A percentile compares a stretch with the other conserved stretches of the same genome.
Evolutionary conservation across 2,797 vertebrate species (phyloP).

Genomic region (Rhinella marina): DNA sequence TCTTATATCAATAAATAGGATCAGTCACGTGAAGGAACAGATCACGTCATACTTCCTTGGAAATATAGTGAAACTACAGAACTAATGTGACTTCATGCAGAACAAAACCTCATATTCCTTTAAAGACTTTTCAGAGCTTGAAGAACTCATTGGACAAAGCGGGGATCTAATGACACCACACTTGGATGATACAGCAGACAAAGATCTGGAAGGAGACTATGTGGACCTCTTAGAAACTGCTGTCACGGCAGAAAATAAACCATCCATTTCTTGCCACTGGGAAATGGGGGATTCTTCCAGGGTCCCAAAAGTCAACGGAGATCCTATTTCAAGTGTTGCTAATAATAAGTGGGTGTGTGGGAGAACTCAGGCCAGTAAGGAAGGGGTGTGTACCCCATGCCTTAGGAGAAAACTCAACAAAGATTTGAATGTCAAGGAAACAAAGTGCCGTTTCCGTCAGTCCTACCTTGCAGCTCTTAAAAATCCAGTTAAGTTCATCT

Average conservation of each 20-base stretch:
- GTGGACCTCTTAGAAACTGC: slow-evolving; percentile 84
- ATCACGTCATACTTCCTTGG: background rate
- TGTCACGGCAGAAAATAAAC: slow-evolving; percentile 69
- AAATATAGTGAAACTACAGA: background rate
- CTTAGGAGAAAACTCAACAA: slow-evolving; percentile 73
- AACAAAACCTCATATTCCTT: slow-evolving; percentile 71
- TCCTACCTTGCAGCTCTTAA: slow-evolving; percentile 79
- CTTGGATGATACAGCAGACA: slow-evolving; percentile 72
- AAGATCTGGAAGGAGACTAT: slow-evolving; percentile 83
- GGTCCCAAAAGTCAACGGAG: slow-evolving; percentile 53
- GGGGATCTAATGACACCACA: slow-evolving; percentile 74
- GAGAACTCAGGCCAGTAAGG: slow-evolving; percentile 69
- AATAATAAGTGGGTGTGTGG: slow-evolving; percentile 64
- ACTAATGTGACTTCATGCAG: background rate
- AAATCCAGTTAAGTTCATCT: slow-evolving; percentile 74
- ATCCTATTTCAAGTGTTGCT: slow-evolving; percentile 25
- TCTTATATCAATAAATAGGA: background rate
- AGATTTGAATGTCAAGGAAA: slow-evolving; percentile 68
- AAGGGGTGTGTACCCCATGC: slow-evolving; percentile 79
- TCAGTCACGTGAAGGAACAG: too few relatives aligned
- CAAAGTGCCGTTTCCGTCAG: slow-evolving; percentile 78
- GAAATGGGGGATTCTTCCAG: background rate
- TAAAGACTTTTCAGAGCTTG: slow-evolving; percentile 70
- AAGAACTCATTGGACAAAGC: slow-evolving; percentile 62
- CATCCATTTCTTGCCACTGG: background rate